Evolutionary conservation across 2,797 vertebrate genomes (phyloP).

Genomic region (Pangasius djambal): DNA sequence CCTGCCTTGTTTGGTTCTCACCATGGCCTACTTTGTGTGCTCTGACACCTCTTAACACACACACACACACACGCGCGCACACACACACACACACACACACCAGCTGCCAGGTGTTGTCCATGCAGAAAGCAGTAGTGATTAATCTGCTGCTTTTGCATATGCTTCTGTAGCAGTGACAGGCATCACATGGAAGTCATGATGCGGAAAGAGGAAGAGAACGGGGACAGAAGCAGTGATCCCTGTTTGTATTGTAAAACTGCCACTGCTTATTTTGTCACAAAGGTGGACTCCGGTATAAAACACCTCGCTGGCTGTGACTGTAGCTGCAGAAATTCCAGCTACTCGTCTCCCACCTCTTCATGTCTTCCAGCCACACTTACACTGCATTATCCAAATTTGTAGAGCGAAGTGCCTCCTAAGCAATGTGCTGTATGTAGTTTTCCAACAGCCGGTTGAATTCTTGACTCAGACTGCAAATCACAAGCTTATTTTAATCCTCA

Average conservation of each 20-base stretch:
- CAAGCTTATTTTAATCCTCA: background rate
- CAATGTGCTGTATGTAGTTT: background rate
- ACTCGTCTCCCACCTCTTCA: too few relatives aligned
- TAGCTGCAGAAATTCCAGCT: background rate
- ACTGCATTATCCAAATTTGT: background rate
- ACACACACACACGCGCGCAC: constrained; percentile 17
- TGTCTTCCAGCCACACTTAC: background rate
- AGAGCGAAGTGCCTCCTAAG: background rate
- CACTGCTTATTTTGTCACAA: background rate
- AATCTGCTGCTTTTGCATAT: constrained; percentile 29
- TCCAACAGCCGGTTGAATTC: background rate
- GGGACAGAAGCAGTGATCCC: background rate
- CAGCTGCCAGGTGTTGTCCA: constrained; percentile 39
- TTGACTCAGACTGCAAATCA: background rate
- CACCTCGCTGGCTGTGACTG: background rate
- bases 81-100: background rate
- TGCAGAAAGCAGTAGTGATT: constrained; percentile 31
- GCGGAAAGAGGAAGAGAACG: background rate
- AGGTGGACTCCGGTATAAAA: background rate
- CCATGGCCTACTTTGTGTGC: constrained; percentile 44
- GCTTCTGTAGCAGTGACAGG: constrained; percentile 16
- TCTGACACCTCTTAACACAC: constrained; percentile 20
- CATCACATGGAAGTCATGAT: background rate
- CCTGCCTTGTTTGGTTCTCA: constrained; percentile 20
- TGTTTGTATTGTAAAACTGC: background rate